phyloP scores from a whole-genome alignment of 2,113 vertebrate genomes.

The Craseonycteris thonglongyai region DNA sequence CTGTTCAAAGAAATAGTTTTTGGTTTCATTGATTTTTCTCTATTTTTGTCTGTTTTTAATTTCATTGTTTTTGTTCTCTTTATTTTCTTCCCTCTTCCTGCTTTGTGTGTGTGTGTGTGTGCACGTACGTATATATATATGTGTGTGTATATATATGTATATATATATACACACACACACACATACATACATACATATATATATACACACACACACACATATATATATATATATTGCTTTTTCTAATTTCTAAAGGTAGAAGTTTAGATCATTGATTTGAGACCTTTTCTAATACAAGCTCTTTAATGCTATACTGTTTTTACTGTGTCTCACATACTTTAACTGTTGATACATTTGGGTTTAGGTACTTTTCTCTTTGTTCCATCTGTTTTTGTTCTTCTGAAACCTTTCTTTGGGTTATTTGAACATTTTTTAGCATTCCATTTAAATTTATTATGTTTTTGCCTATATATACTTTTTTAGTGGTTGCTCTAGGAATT shows the following conservation, averaged over 20 bases:
- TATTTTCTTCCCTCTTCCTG: not conserved
- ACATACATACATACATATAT: too few species aligned
- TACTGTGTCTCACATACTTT: not conserved
- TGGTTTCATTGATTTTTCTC: constrained; percentile 9
- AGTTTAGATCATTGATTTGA: not conserved
- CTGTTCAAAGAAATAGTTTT: not conserved
- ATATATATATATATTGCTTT: not conserved
- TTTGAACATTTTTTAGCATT: constrained; percentile 12
- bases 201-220: too few species aligned
- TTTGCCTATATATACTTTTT: not conserved
- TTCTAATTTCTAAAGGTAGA: not conserved
- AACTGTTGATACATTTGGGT: not conserved
- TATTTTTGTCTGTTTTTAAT: not conserved
- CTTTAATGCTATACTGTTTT: not conserved
- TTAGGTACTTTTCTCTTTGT: not conserved
- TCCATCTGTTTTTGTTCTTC: not conserved
- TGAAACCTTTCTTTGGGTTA: not conserved
- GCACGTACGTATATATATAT: too few species aligned
- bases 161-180: too few species aligned
- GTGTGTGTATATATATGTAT: too few species aligned
- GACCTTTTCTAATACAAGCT: not conserved
- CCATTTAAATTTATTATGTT: not conserved
- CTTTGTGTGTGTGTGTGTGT: too few species aligned
- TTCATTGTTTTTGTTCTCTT: not conserved
- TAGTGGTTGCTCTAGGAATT: not conserved